Conservation (phyloP, 2,113 vertebrate genomes). For the Tachuris rubrigastra region DNA sequence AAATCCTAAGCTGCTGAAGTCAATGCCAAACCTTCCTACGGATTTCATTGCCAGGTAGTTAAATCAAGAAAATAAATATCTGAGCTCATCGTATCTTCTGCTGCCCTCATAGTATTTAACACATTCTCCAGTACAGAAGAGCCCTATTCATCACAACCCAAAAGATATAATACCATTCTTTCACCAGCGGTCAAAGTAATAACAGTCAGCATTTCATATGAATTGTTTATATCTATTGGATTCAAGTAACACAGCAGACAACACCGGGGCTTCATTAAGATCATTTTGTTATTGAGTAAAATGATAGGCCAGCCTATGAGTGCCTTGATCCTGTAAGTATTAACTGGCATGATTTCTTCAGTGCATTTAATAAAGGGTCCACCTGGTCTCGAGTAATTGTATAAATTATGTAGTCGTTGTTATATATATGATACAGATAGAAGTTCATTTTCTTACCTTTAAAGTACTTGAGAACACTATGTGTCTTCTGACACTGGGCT, state of each 20-base stretch:
- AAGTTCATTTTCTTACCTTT: neutral
- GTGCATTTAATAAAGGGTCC: neutral
- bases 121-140: neutral
- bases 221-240: neutral
- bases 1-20: neutral
- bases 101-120: neutral
- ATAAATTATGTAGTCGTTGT: neutral
- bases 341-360: neutral
- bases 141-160: neutral
- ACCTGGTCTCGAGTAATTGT: neutral
- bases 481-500: neutral
- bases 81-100: neutral
- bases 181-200: neutral
- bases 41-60: neutral
- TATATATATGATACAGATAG: neutral
- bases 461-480: neutral
- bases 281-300: neutral
- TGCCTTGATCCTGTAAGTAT: neutral
- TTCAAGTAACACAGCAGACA: neutral
- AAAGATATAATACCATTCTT: neutral
- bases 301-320: neutral
- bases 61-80: neutral
- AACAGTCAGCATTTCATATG: neutral
- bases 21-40: neutral
- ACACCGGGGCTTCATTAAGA: neutral